Evolutionary conservation across 2,797 vertebrate genomes (phyloP), one percentile per base, ranked within the genome.

Genomic region (Gymnothorax javanicus): DNA sequence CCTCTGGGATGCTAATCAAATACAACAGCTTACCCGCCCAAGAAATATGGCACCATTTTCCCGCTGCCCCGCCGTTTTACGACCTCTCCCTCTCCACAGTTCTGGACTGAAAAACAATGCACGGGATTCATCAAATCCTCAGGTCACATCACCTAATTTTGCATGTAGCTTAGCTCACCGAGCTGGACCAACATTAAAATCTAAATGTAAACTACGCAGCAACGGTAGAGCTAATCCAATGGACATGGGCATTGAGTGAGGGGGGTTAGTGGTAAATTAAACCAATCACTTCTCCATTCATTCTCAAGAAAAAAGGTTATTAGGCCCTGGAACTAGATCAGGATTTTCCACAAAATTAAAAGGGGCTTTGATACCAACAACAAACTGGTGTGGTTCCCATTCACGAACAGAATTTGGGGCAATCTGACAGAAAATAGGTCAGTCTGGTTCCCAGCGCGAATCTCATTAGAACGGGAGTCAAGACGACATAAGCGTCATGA

Each of bases 21-120:
- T 43, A 6, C 20, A 27, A 56, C 8, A 27, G 43, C 54, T 52
- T 56, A 56, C 87, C 60, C 64, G 86, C 54, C 43, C 1, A 7
- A 1, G 62, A 56, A 59, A 69, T 79, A 57, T 17, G 56, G 64
- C 56, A 12, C 79, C 50, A 59, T 64, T 50, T 64, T 43, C 33
- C 50, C 20, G 43, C 64, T 54, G 60, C 85, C 2, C 27, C 54
- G 33, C 67, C 77, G 12, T 12, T 50, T 9, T 50, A 73, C 81
- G 73, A 8, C 77, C 67, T 84, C 87, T 89, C 87, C 87, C 84
- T 86, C 82, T 79, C n/a, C 27, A 82, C 11, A 56, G 57, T 4
- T 62, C 67, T 43, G 90, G 90, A 86, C 91, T 91, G 73, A 2
- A 88, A 88, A 85, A 57, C 20, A 17, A 56, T 23, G 58, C n/a